Evolutionary conservation across 2,888 invertebrate genomes (phyloP), one percentile per base, ranked within the genome.

Genomic region (Phorcus lineatus): DNA sequence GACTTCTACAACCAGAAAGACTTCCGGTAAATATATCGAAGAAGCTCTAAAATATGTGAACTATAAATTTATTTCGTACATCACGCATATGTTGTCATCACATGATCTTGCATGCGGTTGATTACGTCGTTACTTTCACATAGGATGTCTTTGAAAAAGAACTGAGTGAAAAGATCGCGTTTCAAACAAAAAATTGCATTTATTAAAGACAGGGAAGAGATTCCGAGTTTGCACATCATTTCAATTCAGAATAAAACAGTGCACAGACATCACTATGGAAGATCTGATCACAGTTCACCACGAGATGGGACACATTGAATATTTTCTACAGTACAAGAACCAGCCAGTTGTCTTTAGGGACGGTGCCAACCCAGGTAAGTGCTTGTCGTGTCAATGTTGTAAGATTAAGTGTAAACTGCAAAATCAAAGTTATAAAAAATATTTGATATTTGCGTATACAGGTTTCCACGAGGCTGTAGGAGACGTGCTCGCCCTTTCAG

Each of bases 1-100:
- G 97, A 97, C 92, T 96, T 97, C 93, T 96, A 96, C 90, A 96
- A 97, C 90, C 94, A 95, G 88, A 94, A 96, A 90, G 97, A 97
- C 92, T 97, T 97, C 90, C 95, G 97, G 97, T 96, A 67, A 83
- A 77, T 36, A 19, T 2, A 19, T 24, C 57, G n/a, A 36, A 9
- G 13, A 47, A 6, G 11, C 11, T 47, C 47, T 47, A 1, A 6
- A 47, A 47, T 36, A 36, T 36, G 3, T 7, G 7, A 36, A 3
- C 36, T 7, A 36, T 6, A 36, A 36, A 36, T 36, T 6, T 7
- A 36, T 7, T 36, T 36, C 36, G 7, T 7, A 36, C 36, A 36
- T 36, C 4, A 36, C 7, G n/a, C n/a, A n/a, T n/a, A n/a, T n/a
- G n/a, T n/a, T n/a, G n/a, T n/a, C n/a, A n/a, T n/a, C n/a, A n/a